These are phyloP conservation scores for Tetramorium alpestre DNA, from an alignment of 1,140 invertebrate species.

Conservation along the genomic window DNA sequence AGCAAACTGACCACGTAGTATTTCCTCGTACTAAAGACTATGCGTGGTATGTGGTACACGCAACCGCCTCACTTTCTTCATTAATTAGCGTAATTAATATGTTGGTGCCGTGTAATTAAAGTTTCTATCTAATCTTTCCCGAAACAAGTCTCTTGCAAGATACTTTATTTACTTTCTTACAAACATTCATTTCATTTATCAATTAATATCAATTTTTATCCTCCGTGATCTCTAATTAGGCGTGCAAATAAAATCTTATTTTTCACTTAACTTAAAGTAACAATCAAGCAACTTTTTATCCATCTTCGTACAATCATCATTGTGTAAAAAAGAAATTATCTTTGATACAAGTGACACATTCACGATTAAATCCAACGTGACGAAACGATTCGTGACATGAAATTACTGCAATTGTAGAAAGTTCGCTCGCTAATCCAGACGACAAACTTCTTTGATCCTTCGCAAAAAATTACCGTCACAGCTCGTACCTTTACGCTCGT, in stretches of 20 bases:
- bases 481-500: conserved; percentile 9
- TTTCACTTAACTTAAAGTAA: not conserved
- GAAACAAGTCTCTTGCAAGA: not conserved
- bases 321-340: not conserved
- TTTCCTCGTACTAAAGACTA: not conserved
- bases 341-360: conserved; percentile 11
- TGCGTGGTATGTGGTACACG: not conserved
- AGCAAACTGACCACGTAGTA: not conserved
- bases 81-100: conserved; percentile 19
- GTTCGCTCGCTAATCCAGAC: not conserved
- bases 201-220: not conserved
- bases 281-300: not conserved
- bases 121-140: too few relatives aligned
- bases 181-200: not conserved
- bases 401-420: conserved; percentile 47
- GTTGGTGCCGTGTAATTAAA: not conserved
- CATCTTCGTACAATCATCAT: not conserved
- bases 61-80: conserved; percentile 8
- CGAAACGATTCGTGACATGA: conserved; percentile 15
- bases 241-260: not conserved
- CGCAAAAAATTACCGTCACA: conserved; percentile 37
- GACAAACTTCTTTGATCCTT: conserved; percentile 18
- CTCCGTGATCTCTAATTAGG: not conserved
- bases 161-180: too few relatives aligned
- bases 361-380: not conserved